Conservation (phyloP, 2,888 invertebrate species). For the Tricholauxania praeusta region DNA sequence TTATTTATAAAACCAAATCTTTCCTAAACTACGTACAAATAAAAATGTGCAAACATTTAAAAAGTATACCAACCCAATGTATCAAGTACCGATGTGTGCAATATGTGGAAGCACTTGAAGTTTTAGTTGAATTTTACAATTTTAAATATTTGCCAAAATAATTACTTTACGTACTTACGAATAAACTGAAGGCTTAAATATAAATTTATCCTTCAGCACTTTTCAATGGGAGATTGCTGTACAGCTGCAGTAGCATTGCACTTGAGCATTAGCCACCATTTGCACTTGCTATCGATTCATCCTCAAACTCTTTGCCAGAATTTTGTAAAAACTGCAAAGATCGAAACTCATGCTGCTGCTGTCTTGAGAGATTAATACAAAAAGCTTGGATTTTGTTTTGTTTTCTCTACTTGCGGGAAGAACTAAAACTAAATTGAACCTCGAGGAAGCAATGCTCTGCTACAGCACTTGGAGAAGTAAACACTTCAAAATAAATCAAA, state of each 20-base stretch:
- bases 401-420: slow-evolving; percentile 26
- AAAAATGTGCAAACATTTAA: no score
- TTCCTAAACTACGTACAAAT: no score
- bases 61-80: no score
- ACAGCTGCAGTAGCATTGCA: not conserved
- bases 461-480: slow-evolving; percentile 60
- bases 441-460: not conserved
- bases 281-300: not conserved
- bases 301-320: slow-evolving; percentile 3
- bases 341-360: slow-evolving; percentile 25
- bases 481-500: slow-evolving; percentile 63
- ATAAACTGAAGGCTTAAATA: slow-evolving; percentile 11
- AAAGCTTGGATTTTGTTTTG: slow-evolving; percentile 30
- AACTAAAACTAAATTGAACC: slow-evolving; percentile 33
- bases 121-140: no score
- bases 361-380: slow-evolving; percentile 36
- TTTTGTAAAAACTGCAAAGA: slow-evolving; percentile 13
- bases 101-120: no score
- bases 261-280: not conserved
- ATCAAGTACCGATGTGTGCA: no score
- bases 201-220: slow-evolving; percentile 20
- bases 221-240: not conserved
- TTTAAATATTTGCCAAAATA: slow-evolving; percentile 25
- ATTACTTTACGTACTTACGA: slow-evolving; percentile 15
- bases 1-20: no score